Base-by-base conservation (phyloP, 1,140 invertebrate genomes). In the Aphis gossypii region DNA sequence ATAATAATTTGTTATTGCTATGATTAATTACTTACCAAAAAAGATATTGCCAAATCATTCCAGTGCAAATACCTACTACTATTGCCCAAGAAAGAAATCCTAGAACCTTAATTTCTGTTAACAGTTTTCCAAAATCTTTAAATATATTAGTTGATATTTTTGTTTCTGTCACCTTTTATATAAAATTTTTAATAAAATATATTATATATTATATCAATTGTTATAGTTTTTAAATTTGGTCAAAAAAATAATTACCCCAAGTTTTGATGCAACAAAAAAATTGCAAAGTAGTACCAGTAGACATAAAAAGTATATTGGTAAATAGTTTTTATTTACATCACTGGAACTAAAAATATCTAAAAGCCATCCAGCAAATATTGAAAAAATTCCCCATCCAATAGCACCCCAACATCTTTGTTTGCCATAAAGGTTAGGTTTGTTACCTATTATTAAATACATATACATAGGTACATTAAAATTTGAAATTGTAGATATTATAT, bases 21-120 rank as follows among this genome's bases (percentile, higher is more conserved):
- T 0, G 48, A 76, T 38, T 48, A 84, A 44, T 60, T 87, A 51
- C 92, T 94, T 94, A 96, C 97, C 97, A 98, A 94, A 98, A 97
- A 1, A 98, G 95, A 95, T 98, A 99, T 93, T 98, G 97, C 98
- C 98, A 99, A n/a, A 98, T 96, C 2, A 98, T 95, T 1, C 97
- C 98, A 0, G 98, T 98, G 94, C 98, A 97, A 94, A 98, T 96
- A 1, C 98, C 98, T 86, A 98, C 97, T 8, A 97, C 96, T 93
- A 98, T 96, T 93, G 98, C 97, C 96, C 98, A 98, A 23, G 97
- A 30, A 41, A 98, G 95, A 94, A 98, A 98, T 5, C 97, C 95
- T 9, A 97, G 94, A 7, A 97, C 96, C 9, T 96, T 96, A 7
- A 96, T 87, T 23, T 97, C 96, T 0, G 96, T 95, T 8, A 98